These are phyloP conservation scores for Petrocephalus zakoni DNA, from an alignment of 2,113 vertebrate species.

Conservation along the genomic window DNA sequence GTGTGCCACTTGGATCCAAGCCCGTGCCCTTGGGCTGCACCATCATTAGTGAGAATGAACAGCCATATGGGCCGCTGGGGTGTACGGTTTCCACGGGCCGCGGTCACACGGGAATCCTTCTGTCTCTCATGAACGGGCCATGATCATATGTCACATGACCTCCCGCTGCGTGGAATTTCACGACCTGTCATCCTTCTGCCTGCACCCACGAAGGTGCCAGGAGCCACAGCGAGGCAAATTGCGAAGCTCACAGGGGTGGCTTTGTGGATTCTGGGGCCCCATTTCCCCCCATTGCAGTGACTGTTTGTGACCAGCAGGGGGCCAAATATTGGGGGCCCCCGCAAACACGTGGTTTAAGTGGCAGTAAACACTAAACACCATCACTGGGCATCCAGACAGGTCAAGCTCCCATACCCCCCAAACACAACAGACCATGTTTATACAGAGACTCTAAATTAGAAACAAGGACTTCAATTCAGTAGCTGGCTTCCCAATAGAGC, in stretches of 20 bases:
- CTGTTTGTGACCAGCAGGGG: not conserved
- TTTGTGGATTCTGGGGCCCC: not conserved
- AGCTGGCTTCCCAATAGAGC: not conserved
- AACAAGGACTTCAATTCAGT: not conserved
- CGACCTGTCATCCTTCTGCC: not conserved
- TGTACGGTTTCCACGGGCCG: not conserved
- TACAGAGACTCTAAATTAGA: not conserved
- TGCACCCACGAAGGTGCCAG: not conserved
- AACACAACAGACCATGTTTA: not conserved
- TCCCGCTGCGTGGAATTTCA: not conserved
- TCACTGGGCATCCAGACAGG: not conserved
- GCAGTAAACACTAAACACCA: not conserved
- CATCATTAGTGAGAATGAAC: too few species aligned
- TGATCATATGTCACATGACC: not conserved
- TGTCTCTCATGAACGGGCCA: not conserved
- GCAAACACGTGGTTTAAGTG: not conserved
- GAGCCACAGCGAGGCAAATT: not conserved
- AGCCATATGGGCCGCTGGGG: not conserved
- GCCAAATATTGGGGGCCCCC: not conserved
- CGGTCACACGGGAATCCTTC: not conserved
- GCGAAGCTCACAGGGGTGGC: not conserved
- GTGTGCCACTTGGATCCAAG: too few species aligned
- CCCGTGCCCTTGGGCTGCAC: too few species aligned
- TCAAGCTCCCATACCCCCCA: not conserved
- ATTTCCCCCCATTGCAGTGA: not conserved